Base-by-base conservation (phyloP, 1,140 invertebrate species). In the Leptinotarsa lineolata region DNA sequence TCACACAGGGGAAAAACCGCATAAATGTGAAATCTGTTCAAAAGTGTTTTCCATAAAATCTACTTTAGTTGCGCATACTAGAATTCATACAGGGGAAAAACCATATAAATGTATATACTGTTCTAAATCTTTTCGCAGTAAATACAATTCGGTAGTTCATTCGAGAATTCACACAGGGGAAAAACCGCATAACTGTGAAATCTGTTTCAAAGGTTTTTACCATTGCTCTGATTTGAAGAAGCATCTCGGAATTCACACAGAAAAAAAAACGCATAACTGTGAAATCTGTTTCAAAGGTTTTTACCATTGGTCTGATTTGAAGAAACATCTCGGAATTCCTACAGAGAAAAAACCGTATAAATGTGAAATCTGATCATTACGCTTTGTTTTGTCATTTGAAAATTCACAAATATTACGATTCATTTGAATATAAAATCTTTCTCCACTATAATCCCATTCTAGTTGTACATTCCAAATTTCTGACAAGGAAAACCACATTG, bases 1-100 rank as follows among this genome's bases (percentile, higher is more conserved):
- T 2, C 92, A 93, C 80, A 90, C 90, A 21, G 91, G 90, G 54
- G 93, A 94, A 82, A 94, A 94, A 79, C 93, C 93, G 4, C 93
- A 93, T 80, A 88, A 88, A 66, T 94, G 93, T 82, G 86, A 89
- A n/a, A 80, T 91, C n/a, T 95, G 93, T 81, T 86, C 87, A 2
- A 93, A 93, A 84, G 87, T 89, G 21, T 95, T 95, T 82, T 87
- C 90, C 0, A 18, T 16, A 16, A 18, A 54, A 54, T n/a, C 11
- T 15, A n/a, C 12, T n/a, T 44, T 66, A 30, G 39, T 16, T 15
- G 18, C 8, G 2, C 64, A 66, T 20, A 44, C 4, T 15, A 77
- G 88, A 44, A 86, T 84, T 83, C 86, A 87, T 72, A 86, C 84
- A 13, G 89, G 89, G 12, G 86, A 90, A 58, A 90, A 90, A 75